phyloP scores from a whole-genome alignment of 2,888 invertebrate genomes.

The Ennomos fuscantarius region DNA sequence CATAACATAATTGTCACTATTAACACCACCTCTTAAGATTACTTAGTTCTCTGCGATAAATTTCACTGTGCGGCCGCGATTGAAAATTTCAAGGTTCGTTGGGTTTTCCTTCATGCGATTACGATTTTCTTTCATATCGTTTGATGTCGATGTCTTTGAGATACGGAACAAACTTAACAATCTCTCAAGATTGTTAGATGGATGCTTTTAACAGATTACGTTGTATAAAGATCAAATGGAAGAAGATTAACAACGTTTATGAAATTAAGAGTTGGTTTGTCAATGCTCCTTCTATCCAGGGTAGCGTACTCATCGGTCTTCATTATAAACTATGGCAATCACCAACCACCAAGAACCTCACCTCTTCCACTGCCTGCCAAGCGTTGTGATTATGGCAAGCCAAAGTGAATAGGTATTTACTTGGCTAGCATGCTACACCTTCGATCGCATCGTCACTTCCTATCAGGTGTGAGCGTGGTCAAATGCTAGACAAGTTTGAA shows the following conservation, averaged over 20 bases:
- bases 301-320: too few relatives aligned
- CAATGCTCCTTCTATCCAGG: too few relatives aligned
- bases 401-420: too few relatives aligned
- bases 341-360: too few relatives aligned
- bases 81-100: constrained; percentile 31
- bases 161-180: constrained; percentile 19
- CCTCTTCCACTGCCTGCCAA: too few relatives aligned
- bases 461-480: too few relatives aligned
- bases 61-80: constrained; percentile 5
- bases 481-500: too few relatives aligned
- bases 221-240: neutral
- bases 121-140: constrained; percentile 21
- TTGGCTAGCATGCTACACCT: too few relatives aligned
- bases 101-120: constrained; percentile 23
- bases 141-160: constrained; percentile 30
- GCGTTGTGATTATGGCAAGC: too few relatives aligned
- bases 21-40: neutral
- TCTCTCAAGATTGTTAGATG: constrained; percentile 12
- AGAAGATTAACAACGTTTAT: neutral
- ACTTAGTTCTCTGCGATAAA: neutral
- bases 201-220: constrained; percentile 8
- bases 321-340: too few relatives aligned
- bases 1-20: too few relatives aligned
- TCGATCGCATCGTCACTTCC: too few relatives aligned
- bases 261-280: neutral